phyloP scores from a whole-genome alignment of 2,797 vertebrate species.

The Alauda arvensis region DNA sequence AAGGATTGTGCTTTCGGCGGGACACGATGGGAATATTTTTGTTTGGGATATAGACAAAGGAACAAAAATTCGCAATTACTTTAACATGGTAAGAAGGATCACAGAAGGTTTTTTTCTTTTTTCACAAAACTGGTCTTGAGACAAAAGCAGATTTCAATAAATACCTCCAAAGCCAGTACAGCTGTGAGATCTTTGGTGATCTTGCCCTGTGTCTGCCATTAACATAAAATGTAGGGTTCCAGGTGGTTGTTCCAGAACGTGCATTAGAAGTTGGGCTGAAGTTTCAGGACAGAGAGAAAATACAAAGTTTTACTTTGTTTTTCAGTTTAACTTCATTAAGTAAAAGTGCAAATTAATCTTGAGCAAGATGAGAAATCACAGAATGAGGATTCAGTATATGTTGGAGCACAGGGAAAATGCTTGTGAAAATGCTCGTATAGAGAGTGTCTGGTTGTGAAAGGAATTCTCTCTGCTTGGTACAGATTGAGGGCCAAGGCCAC shows the following conservation, averaged over 20 bases:
- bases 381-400: not conserved
- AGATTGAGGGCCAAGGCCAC: conserved; percentile 98
- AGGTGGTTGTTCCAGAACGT: not conserved
- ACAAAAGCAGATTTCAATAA: not conserved
- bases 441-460: not conserved
- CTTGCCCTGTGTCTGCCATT: not conserved
- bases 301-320: not conserved
- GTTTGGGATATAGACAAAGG: conserved; percentile 95
- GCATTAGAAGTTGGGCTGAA: not conserved
- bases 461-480: conserved; percentile 36
- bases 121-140: not conserved
- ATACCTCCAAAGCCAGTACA: not conserved
- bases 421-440: not conserved
- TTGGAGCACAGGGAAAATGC: not conserved
- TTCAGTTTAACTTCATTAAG: not conserved
- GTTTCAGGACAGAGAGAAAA: not conserved
- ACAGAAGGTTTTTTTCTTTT: not conserved
- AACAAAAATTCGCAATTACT: conserved; percentile 94
- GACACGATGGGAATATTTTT: conserved; percentile 96
- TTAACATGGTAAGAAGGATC: conserved; percentile 88
- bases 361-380: not conserved
- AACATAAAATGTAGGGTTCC: not conserved
- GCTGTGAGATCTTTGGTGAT: not conserved
- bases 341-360: not conserved
- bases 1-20: conserved; percentile 92